These are phyloP conservation scores for Oncorhynchus tshawytscha DNA, from an alignment of 2,113 vertebrate species.

Conservation along the genomic window DNA sequence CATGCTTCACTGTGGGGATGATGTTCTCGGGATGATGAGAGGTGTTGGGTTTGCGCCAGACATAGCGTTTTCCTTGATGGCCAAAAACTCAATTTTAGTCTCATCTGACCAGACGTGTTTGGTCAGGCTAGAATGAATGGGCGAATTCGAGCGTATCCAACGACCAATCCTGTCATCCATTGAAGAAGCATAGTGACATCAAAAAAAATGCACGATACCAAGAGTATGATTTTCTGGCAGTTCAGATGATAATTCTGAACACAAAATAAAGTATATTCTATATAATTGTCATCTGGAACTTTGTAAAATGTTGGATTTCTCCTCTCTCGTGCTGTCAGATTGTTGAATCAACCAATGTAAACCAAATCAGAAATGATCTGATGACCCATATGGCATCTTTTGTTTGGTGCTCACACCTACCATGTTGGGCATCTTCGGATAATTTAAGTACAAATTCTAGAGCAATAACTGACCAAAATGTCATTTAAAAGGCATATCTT, in stretches of 20 bases:
- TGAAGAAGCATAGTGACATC: neutral
- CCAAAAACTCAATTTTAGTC: no score
- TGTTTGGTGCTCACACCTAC: constrained; percentile 92
- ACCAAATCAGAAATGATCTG: constrained; percentile 85
- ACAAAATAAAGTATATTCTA: no score
- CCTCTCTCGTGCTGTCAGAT: constrained; percentile 79
- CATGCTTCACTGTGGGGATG: no score
- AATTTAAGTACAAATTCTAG: neutral
- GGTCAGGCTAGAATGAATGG: no score
- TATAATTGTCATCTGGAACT: neutral
- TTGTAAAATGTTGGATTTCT: constrained; percentile 74
- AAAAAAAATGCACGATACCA: neutral
- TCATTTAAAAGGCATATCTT: no score
- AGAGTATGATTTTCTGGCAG: neutral
- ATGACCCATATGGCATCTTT: constrained; percentile 95
- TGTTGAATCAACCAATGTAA: constrained; percentile 85
- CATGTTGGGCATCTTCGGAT: constrained; percentile 67
- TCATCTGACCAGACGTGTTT: no score
- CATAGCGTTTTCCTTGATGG: no score
- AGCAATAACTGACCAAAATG: no score
- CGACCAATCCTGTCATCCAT: no score
- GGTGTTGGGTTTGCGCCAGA: no score
- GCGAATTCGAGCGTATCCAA: no score
- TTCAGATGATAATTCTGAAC: neutral
- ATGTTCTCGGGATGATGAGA: no score